Evolutionary conservation across 2,888 invertebrate species (phyloP).

Genomic region (Drosophila kokeensis): DNA sequence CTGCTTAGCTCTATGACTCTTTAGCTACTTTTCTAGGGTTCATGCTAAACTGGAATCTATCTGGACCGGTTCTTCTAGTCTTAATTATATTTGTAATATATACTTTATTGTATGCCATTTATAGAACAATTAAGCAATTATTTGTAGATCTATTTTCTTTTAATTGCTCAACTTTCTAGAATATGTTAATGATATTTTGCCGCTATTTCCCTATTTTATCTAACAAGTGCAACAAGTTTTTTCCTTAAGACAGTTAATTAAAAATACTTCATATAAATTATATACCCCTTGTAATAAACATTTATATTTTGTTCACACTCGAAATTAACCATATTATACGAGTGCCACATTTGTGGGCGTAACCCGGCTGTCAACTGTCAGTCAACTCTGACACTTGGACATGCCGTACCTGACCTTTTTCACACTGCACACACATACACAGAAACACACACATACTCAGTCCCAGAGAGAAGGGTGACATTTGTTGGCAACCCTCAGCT

Average conservation of each 20-base stretch:
- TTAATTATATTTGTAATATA: background rate
- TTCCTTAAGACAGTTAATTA: conserved; percentile 3
- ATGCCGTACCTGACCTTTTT: conserved; percentile 73
- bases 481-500: conserved; percentile 60
- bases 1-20: no score
- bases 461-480: conserved; percentile 51
- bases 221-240: conserved; percentile 21
- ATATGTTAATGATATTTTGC: no score
- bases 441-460: conserved; percentile 1
- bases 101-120: background rate
- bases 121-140: background rate
- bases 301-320: conserved; percentile 22
- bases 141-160: background rate
- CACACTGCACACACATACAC: conserved; percentile 14
- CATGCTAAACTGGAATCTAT: background rate
- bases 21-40: no score
- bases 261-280: background rate
- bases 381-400: conserved; percentile 69
- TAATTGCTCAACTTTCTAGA: background rate
- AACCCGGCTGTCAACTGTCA: conserved; percentile 62
- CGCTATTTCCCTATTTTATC: background rate
- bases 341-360: conserved; percentile 75
- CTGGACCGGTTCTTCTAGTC: background rate
- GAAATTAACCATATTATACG: conserved; percentile 69
- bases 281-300: background rate